Evolutionary conservation across 2,113 vertebrate genomes (phyloP).

Genomic region (human): GRCh38 chr5:117129501-117130000

Average conservation of each 20-base stretch:
- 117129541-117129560: conserved; percentile 15
- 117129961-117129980: background rate
- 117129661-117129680: background rate
- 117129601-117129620: background rate
- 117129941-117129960: background rate
- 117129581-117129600: background rate
- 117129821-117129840: background rate
- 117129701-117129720: background rate
- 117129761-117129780: background rate
- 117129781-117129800: background rate
- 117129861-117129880: background rate
- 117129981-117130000: background rate
- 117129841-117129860: background rate
- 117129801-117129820: background rate
- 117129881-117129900: background rate
- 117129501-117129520: background rate
- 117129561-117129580: background rate
- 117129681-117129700: conserved; percentile 10
- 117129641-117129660: background rate
- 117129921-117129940: background rate
- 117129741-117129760: background rate
- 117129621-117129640: background rate
- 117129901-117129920: background rate
- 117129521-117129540: conserved; percentile 20
- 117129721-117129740: background rate